phyloP scores from a whole-genome alignment of 2,888 invertebrate genomes.

The Cheilosia scutellata region DNA sequence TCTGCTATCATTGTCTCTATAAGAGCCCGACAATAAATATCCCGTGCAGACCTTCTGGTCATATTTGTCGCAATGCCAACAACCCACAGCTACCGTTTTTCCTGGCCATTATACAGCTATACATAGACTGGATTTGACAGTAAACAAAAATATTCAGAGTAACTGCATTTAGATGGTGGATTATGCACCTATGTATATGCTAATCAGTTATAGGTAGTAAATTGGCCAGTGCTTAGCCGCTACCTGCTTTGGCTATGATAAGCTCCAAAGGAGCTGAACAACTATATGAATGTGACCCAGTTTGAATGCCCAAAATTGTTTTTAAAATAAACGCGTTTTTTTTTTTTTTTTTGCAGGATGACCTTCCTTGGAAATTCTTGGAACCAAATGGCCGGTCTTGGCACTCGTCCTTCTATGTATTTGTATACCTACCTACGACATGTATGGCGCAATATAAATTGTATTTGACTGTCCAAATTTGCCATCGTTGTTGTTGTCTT shows the following conservation, averaged over 20 bases:
- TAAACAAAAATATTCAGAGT: background rate
- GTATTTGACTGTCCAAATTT: slow-evolving; percentile 2
- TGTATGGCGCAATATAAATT: slow-evolving; percentile 24
- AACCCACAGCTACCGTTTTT: slow-evolving; percentile 19
- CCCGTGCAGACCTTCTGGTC: slow-evolving; percentile 32
- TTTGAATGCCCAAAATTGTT: no score
- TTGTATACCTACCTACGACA: background rate
- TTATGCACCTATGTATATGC: background rate
- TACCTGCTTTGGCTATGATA: background rate
- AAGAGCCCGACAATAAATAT: slow-evolving; percentile 9
- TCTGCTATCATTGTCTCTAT: slow-evolving; percentile 6
- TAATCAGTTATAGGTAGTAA: background rate
- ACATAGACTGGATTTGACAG: background rate
- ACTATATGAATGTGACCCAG: no score
- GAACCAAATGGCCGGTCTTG: background rate
- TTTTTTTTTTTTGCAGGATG: no score
- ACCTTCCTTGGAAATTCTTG: background rate
- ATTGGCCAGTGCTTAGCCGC: background rate
- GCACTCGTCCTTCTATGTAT: background rate
- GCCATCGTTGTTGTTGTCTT: background rate
- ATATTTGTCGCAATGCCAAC: slow-evolving; percentile 44
- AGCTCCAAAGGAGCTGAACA: background rate
- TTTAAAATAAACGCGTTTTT: no score
- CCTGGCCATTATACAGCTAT: background rate
- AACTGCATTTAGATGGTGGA: background rate